Conservation (phyloP, 1,140 invertebrate species). For the Trichonephila clavipes region DNA sequence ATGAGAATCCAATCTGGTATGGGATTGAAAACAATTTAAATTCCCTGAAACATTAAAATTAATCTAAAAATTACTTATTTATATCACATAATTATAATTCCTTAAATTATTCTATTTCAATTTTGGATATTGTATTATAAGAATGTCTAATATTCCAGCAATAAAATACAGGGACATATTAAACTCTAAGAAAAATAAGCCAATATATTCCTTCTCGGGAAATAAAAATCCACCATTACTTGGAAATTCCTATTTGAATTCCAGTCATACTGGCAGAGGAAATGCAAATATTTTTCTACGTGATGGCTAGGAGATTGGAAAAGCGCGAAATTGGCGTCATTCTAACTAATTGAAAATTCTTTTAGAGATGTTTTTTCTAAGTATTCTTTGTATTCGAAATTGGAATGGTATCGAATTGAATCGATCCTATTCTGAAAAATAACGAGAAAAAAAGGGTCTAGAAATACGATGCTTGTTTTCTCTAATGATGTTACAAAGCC, state of each 20-base stretch:
- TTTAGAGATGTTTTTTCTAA: neutral
- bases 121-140: too few species aligned
- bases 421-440: neutral
- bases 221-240: neutral
- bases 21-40: too few species aligned
- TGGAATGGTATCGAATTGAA: neutral
- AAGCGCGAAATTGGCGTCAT: neutral
- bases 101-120: too few species aligned
- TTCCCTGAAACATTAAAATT: too few species aligned
- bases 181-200: too few species aligned
- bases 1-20: too few species aligned
- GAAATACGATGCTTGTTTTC: neutral
- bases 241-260: neutral
- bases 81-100: too few species aligned
- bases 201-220: neutral
- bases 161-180: too few species aligned
- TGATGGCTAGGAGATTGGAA: constrained; percentile 1
- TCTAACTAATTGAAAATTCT: neutral
- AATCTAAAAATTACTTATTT: too few species aligned
- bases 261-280: neutral
- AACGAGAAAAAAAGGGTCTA: neutral
- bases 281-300: neutral
- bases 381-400: neutral
- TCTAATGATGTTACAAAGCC: constrained; percentile 1
- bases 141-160: too few species aligned